Percentiles rank a stretch among this genome's conserved stretches.
These are phyloP conservation scores for Linnaemya tessellans DNA, from an alignment of 2,888 invertebrate species.

Conservation along the genomic window DNA sequence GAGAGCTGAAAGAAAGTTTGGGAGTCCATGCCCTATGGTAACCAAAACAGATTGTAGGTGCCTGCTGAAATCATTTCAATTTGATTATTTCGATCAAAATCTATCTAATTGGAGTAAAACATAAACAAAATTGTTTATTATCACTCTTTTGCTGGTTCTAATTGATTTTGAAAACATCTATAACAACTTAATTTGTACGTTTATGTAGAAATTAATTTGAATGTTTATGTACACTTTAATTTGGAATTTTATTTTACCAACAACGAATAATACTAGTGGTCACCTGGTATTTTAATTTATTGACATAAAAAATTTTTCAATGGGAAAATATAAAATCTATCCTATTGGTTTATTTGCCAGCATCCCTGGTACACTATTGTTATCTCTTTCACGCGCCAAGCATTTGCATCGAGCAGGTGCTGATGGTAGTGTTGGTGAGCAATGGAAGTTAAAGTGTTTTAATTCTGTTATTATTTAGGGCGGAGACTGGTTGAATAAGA, in stretches of 20 bases:
- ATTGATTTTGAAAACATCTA: constrained; percentile 48
- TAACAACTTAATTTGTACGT: constrained; percentile 39
- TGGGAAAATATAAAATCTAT: background rate
- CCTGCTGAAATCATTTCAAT: constrained; percentile 14
- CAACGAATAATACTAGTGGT: constrained; percentile 8
- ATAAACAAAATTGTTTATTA: constrained; percentile 53
- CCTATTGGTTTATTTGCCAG: constrained; percentile 46
- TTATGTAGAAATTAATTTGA: background rate
- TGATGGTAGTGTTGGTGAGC: background rate
- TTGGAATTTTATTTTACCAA: background rate
- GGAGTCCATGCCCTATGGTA: no score
- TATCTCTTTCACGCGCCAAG: constrained; percentile 31
- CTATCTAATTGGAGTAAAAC: constrained; percentile 56
- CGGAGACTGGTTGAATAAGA: constrained; percentile 29
- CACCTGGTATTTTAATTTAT: constrained; percentile 32
- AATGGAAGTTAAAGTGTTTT: background rate
- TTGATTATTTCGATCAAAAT: background rate
- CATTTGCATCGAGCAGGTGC: background rate
- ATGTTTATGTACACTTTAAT: background rate
- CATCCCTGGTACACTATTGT: constrained; percentile 24
- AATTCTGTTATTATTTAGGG: constrained; percentile 31
- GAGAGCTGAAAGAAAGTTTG: no score
- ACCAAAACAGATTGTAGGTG: background rate
- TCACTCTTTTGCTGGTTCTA: constrained; percentile 42
- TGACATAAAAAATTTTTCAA: background rate